Evolutionary conservation across 1,140 invertebrate species (phyloP), one percentile per base, ranked within the genome.

Genomic region (Paralvinella palmiformis): DNA sequence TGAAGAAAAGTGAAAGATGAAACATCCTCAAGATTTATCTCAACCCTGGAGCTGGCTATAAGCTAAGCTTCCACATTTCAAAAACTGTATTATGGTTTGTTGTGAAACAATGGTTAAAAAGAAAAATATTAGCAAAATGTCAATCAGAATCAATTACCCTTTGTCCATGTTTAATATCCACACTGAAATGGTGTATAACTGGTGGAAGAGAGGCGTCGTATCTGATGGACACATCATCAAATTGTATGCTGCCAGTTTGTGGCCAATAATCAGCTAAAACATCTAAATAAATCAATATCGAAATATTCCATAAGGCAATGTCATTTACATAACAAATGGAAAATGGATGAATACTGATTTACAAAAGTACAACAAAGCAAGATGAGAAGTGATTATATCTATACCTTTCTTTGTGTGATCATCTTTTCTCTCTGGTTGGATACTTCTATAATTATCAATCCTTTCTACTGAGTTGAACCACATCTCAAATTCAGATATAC

Each of bases 201-300:
- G 63, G 63, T 6, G 59, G 29, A 20, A 65, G 41, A n/a, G 31
- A 45, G n/a, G 44, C 22, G 37, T 59, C 56, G 31, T 65, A 65
- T 29, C 27, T 20, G 20, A 65, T 41, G 36, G 57, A 62, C 27
- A 65, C 63, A n/a, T 36, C 20, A 31, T 37, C 20, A 27, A 65
- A 60, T 45, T 13, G n/a, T 13, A 65, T 35, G 33, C 60, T 48
- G 13, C 63, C 63, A 17, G 7, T 31, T 0, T 37, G 32, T 35
- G 63, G 63, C 63, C 63, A 65, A 20, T 52, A 10, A 15, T 52
- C 48, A 52, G 33, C 24, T 24, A 20, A 33, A 58, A 58, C 56
- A 24, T 58, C 56, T 33, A 32, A 22, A 58, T 31, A 6, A 36
- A 27, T 32, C 27, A 58, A 6, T 6, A 50, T 15, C 41, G 22